Evolutionary conservation across 1,140 invertebrate genomes (phyloP).

Genomic region (Conus ventricosus): DNA sequence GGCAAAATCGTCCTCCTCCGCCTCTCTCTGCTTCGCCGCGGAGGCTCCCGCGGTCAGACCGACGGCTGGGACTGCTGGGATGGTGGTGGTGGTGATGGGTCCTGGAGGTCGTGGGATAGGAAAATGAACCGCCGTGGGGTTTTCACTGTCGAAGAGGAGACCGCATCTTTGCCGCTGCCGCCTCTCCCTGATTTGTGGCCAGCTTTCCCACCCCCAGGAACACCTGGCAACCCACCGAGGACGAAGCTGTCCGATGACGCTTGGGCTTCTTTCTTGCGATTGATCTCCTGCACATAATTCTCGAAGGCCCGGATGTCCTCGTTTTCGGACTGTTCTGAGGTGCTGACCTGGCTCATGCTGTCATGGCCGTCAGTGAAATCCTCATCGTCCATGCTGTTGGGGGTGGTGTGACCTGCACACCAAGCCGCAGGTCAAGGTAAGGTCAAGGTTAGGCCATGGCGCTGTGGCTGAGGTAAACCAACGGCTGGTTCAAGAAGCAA

Average conservation of each 20-base stretch:
- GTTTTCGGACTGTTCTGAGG: conserved; percentile 69
- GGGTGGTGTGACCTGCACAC: conserved; percentile 56
- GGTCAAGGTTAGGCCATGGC: too few species aligned
- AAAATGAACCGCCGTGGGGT: background rate
- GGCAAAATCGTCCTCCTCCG: conserved; percentile 24
- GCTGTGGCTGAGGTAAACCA: too few species aligned
- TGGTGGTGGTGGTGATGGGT: background rate
- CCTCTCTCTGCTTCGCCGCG: background rate
- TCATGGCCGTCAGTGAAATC: conserved; percentile 80
- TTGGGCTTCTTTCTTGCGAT: conserved; percentile 54
- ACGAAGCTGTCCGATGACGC: conserved; percentile 57
- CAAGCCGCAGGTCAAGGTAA: background rate
- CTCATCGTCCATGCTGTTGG: conserved; percentile 73
- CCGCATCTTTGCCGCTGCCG: background rate
- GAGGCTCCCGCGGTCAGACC: background rate
- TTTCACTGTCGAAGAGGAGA: background rate
- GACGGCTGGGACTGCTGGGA: background rate
- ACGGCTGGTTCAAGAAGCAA: too few species aligned
- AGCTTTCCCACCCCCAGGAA: background rate
- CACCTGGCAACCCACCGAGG: conserved; percentile 49
- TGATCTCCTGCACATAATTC: conserved; percentile 67
- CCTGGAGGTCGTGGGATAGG: background rate
- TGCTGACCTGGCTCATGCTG: conserved; percentile 66
- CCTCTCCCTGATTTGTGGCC: background rate
- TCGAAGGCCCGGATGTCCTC: conserved; percentile 70